Evolutionary conservation across 1,140 invertebrate species (phyloP), one percentile per base, ranked within the genome.

Genomic region (Papilio xuthus): DNA sequence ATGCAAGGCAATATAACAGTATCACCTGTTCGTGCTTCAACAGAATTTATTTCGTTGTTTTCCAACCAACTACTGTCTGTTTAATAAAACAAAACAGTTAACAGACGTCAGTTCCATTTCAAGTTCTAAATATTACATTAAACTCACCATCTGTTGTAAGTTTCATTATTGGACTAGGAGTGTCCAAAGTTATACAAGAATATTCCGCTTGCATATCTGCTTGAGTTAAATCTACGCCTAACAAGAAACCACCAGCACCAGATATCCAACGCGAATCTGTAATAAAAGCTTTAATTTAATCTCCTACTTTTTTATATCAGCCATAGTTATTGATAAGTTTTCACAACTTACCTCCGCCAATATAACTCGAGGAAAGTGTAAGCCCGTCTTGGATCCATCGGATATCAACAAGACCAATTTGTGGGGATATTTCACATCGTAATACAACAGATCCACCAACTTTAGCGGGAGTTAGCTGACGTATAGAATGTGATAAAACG

Each of bases 181-280:
- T 87, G 72, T 92, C 90, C 10, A 93, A 82, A 0, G 90, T 91
- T 9, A 93, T 83, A 79, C 92, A 94, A 28, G 92, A 86, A 84
- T 93, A 94, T 78, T 94, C 92, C 10, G 92, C 92, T 81, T 94
- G 89, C 28, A 93, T 81, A 77, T 94, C 92, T 6, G 91, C 89
- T 80, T 93, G 90, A 8, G 91, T 91, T 50, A 94, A 72, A 77
- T 93, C 92, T 20, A 86, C 80, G 20, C 91, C 92, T 26, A 93
- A 81, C 42, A 93, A 84, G n/a, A 93, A 42, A 0, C 90, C 90
- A 41, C 89, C 87, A 3, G 91, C 90, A 20, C 91, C 91, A 3
- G 91, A 90, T 73, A 91, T 81, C 92, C 92, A 94, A 13, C 90
- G 87, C 0, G 89, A 87, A 72, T 93, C 92, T 94, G 69, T 78